Base-by-base conservation (phyloP, 2,113 vertebrate genomes). In the Callipepla californica region DNA sequence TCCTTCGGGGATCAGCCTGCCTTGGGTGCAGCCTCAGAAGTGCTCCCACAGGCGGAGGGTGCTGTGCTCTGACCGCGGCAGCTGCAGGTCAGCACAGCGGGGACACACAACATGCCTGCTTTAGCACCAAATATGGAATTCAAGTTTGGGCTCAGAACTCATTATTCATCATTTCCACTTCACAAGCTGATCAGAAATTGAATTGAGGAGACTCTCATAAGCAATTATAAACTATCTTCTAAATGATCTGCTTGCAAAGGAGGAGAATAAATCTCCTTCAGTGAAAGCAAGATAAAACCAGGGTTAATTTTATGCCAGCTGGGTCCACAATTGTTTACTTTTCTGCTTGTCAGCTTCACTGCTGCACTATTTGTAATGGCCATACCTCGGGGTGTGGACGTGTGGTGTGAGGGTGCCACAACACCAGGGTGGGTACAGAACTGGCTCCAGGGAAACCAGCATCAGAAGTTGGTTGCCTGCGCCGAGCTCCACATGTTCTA, bases 221-320 rank as follows among this genome's bases (percentile, higher is more conserved):
- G 48, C 75, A 85, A 87, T 87, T 87, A 82, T 73, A 70, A 87
- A 79, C 70, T 91, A 40, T 80, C 75, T 79, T 85, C 58, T 89
- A 57, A 86, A 58, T 82, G 73, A 87, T 18, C 53, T 82, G 36
- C 44, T 65, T 87, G 36, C 40, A 87, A 75, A 81, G 57, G 80
- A 91, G 30, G 13, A 26, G 40, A 87, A 89, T 92, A 95, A 85
- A 91, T 80, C 62, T 62, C 42, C 44, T 89, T 69, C 78, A 58
- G 44, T 48, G 36, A 81, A 89, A 92, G 78, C 23, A 36, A 82
- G 58, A 82, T 92, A 90, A 83, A 94, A 78, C 34, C 45, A 58
- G 30, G 21, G 65, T 94, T 93, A 85, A 92, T 94, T 87, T 95
- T 87, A 68, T 94, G 84, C 81, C 40, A 50, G 8, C 47, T 78